Base-by-base conservation (phyloP, 1,140 invertebrate genomes). In the Olivierus martensii region DNA sequence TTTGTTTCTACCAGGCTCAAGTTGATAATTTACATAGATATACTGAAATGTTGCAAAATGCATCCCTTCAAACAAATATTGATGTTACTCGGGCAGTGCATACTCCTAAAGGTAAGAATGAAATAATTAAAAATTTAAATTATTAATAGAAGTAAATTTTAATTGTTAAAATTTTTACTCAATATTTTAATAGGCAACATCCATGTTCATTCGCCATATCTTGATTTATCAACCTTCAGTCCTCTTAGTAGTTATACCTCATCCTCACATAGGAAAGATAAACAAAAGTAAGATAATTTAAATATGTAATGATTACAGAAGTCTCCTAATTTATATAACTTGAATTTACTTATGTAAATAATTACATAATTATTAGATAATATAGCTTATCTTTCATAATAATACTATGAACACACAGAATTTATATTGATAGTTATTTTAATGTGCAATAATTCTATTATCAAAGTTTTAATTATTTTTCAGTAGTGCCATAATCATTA, bases 11-110 rank as follows among this genome's bases (percentile, higher is more conserved):
- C 22, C 60, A 73, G 72, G 65, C 70, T 11, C 75, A 79, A 34
- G 80, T 82, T 58, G 74, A 85, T 15, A 83, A 86, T 68, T 62
- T 88, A 22, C 70, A 70, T 10, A 72, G 82, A 28, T 87, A 86
- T 61, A 76, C 77, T 0, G 79, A 85, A 55, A 80, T 87, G 77
- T 75, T 87, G 21, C 76, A 81, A 51, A 47, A 51, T 18, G 78
- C 75, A 57, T 79, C 78, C n/a, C 73, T 80, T 58, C 74, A 77
- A 19, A 80, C 82, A 51, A 81, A 82, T 36, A 75, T 83, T 2
- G 83, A 86, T 71, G 67, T 85, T n/a, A 68, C 84, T 9, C 82
- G 80, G 28, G 80, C 83, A 46, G 79, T 87, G 14, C 86, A 87
- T 62, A 82, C 82, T 19, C 82, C 84, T 3, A 73, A 83, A 51